Evolutionary conservation across 2,888 invertebrate species (phyloP).

Genomic region (Aleiodes leptofemur): DNA sequence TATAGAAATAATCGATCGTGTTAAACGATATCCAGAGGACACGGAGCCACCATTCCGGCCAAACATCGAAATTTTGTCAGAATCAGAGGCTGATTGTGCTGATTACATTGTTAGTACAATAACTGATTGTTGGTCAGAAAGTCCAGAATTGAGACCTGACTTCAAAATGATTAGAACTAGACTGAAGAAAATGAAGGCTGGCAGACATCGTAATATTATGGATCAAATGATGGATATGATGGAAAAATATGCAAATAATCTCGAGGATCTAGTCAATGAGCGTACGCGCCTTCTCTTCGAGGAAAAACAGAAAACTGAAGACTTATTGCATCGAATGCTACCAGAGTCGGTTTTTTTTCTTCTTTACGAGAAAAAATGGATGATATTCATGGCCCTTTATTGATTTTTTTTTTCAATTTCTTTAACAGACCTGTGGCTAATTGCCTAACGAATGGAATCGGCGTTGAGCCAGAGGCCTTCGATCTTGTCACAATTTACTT

Average conservation of each 20-base stretch:
- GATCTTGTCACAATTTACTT: slow-evolving; percentile 97
- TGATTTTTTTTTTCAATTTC: slow-evolving; percentile 1
- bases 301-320: slow-evolving; percentile 95
- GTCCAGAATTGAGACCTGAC: slow-evolving; percentile 89
- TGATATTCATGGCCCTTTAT: slow-evolving; percentile 3
- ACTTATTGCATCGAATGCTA: slow-evolving; percentile 94
- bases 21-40: slow-evolving; percentile 83
- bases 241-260: slow-evolving; percentile 96
- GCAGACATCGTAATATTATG: slow-evolving; percentile 93
- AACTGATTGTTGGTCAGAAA: slow-evolving; percentile 93
- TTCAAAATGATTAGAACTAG: slow-evolving; percentile 86
- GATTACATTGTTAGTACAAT: slow-evolving; percentile 90
- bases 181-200: slow-evolving; percentile 92
- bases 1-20: slow-evolving; percentile 89
- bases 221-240: slow-evolving; percentile 99
- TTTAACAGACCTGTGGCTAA: slow-evolving; percentile 88
- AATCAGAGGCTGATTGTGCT: slow-evolving; percentile 84
- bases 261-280: slow-evolving; percentile 95
- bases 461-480: slow-evolving; percentile 94
- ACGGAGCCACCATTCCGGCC: slow-evolving; percentile 88
- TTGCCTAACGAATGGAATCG: slow-evolving; percentile 90
- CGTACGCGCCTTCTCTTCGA: slow-evolving; percentile 91
- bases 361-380: background rate
- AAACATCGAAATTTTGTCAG: slow-evolving; percentile 83
- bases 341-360: slow-evolving; percentile 82